Conservation (phyloP, 2,888 invertebrate species). For the Lapara coniferarum region DNA sequence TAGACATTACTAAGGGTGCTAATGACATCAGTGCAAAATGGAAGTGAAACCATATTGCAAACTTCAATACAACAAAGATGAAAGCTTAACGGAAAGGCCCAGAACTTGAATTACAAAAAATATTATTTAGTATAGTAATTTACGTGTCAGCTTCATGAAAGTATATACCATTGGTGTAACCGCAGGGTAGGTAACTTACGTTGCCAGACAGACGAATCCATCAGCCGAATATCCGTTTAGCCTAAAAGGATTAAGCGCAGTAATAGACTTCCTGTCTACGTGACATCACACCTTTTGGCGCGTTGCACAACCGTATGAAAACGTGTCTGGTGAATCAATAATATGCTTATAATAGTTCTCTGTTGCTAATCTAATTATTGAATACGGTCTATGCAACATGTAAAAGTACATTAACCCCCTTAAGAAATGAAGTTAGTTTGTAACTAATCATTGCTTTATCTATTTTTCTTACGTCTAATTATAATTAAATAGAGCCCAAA, state of each 20-base stretch:
- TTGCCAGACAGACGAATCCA: constrained; percentile 60
- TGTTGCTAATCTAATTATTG: neutral
- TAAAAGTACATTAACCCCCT: neutral
- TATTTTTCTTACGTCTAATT: too few relatives aligned
- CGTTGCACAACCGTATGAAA: constrained; percentile 9
- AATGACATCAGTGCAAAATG: neutral
- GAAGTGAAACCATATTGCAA: neutral
- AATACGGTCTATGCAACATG: neutral
- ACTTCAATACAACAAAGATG: too few relatives aligned
- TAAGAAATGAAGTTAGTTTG: too few relatives aligned
- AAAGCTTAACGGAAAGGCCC: too few relatives aligned
- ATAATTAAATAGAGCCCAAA: too few relatives aligned
- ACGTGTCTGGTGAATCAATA: constrained; percentile 44
- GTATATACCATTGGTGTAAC: neutral
- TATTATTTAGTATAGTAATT: too few relatives aligned
- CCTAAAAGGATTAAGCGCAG: constrained; percentile 70
- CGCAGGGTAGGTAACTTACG: constrained; percentile 13
- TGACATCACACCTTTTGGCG: constrained; percentile 41
- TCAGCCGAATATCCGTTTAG: constrained; percentile 69
- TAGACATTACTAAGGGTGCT: neutral
- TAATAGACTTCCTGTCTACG: constrained; percentile 62
- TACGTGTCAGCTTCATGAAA: too few relatives aligned
- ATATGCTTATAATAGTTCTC: constrained; percentile 11
- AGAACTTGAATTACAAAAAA: too few relatives aligned
- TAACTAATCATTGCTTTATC: too few relatives aligned